Evolutionary conservation across 2,797 vertebrate genomes (phyloP).

Genomic region (Coranthus polyacanthus): DNA sequence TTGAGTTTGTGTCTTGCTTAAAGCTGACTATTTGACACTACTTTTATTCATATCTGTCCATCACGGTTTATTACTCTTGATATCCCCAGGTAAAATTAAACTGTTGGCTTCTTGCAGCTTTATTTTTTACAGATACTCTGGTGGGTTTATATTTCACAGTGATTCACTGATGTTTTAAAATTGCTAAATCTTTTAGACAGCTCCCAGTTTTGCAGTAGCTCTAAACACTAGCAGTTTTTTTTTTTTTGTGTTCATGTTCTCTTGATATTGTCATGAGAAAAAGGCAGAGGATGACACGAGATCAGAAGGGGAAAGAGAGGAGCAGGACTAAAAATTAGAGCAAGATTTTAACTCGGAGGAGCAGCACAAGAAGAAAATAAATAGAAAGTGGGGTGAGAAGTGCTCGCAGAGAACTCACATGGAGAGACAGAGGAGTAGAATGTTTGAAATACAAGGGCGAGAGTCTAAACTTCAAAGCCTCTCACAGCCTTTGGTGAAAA

Average conservation of each 20-base stretch:
- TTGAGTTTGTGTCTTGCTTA: no score
- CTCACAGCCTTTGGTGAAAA: slow-evolving; percentile 73
- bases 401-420: slow-evolving; percentile 58
- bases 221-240: not conserved
- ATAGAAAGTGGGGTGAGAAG: slow-evolving; percentile 57
- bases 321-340: slow-evolving; percentile 49
- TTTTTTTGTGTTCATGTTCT: not conserved
- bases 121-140: no score
- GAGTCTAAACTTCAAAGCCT: slow-evolving; percentile 76
- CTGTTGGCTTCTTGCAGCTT: no score
- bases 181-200: not conserved
- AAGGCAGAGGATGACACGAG: not conserved
- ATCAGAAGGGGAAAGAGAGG: slow-evolving; percentile 27
- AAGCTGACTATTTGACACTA: no score
- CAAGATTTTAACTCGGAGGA: slow-evolving; percentile 31
- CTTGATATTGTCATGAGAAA: no score
- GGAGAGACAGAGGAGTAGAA: slow-evolving; percentile 60
- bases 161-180: not conserved
- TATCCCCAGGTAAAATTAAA: no score
- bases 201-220: not conserved
- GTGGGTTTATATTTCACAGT: not conserved
- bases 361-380: slow-evolving; percentile 45
- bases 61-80: no score
- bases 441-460: slow-evolving; percentile 67
- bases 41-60: no score